Conservation (phyloP, 2,113 vertebrate species). For the Sceloporus tristichus region DNA sequence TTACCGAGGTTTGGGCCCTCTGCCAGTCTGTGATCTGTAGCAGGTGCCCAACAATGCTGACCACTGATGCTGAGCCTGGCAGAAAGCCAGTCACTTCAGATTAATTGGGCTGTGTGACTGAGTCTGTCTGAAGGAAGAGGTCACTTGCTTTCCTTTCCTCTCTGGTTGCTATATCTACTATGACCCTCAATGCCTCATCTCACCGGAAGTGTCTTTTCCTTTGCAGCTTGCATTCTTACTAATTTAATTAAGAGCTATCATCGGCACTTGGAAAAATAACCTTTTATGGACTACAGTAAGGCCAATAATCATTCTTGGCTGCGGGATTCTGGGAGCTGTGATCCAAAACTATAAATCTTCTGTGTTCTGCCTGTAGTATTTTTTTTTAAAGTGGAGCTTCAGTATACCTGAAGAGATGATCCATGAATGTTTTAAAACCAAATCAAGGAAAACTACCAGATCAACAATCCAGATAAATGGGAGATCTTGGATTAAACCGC, state of each 20-base stretch:
- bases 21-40: neutral
- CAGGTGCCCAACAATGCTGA: neutral
- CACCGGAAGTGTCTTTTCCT: neutral
- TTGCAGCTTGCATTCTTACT: neutral
- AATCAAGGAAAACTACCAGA: neutral
- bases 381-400: neutral
- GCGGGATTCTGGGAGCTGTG: no score
- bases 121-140: neutral
- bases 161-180: neutral
- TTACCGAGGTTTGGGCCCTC: neutral
- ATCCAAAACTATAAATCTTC: no score
- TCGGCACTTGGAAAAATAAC: neutral
- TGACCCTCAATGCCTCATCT: neutral
- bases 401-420: neutral
- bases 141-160: neutral
- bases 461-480: neutral
- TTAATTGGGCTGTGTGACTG: constrained; percentile 2
- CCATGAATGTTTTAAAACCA: neutral
- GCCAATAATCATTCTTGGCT: no score
- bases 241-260: neutral
- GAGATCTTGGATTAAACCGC: no score
- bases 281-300: no score
- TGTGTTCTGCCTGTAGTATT: no score
- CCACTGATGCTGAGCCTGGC: neutral
- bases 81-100: neutral